Evolutionary conservation across 2,113 vertebrate genomes (phyloP), one percentile per base, ranked within the genome.

Genomic region (Bostrychus sinensis): DNA sequence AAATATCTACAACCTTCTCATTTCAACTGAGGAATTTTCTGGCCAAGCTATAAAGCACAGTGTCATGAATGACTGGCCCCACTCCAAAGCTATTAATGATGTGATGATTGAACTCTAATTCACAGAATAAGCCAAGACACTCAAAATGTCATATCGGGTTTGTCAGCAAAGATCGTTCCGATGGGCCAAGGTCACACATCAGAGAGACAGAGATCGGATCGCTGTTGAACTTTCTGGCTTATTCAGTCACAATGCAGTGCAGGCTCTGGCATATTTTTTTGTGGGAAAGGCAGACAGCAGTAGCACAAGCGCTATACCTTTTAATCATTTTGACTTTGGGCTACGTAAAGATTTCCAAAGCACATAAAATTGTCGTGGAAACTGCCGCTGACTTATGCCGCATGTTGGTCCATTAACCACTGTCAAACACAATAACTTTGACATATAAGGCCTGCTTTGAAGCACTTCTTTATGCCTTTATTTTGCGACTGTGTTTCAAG

Each of bases 1-100:
- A 96, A 96, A 96, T 95, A 95, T 92, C 93, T 91, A 91, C 92
- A 91, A 92, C 93, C 94, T 94, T 95, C 94, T 95, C 93, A 93
- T 95, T 95, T 94, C 78, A 0, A 91, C 90, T 75, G 82, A 1
- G 62, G 93, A 93, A 93, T 95, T 94, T 25, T 94, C 93, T 84
- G 73, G 80, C 81, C 37, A 68, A 72, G 82, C 91, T 92, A 94
- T 95, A 95, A 96, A 98, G 94, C 94, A 95, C 90, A 83, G 90
- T 94, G 95, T 96, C 94, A 95, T 94, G 94, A 96, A 91, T 95
- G 95, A 94, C 94, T 96, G 94, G 93, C 91, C 93, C 87, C 91
- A 91, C 91, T 95, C 95, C 93, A 92, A 89, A 94, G 91, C 94
- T 92, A 96, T 97, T 96, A 95, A 95, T 93, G 89, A 93, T 93